Conservation (phyloP, 2,888 invertebrate genomes). For the Isotomurus palustris region DNA sequence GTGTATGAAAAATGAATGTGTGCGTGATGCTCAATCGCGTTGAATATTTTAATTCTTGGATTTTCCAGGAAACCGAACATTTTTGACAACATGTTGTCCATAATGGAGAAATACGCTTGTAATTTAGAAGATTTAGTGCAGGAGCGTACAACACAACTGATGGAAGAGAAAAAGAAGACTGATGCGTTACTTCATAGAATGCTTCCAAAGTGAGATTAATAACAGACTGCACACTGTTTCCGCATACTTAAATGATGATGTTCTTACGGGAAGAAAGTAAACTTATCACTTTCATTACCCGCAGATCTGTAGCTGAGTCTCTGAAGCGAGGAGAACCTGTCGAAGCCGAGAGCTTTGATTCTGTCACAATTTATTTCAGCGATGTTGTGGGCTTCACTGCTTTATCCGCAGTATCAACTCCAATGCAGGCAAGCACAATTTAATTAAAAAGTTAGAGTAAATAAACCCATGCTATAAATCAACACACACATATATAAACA, state of each 20-base stretch:
- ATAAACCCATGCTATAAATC: too few relatives aligned
- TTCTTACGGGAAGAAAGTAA: background rate
- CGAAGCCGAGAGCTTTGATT: conserved; percentile 74
- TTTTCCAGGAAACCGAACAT: conserved; percentile 74
- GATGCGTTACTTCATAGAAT: conserved; percentile 77
- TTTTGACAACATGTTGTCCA: conserved; percentile 82
- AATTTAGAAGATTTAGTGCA: conserved; percentile 78
- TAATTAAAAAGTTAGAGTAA: too few relatives aligned
- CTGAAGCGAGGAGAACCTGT: conserved; percentile 72
- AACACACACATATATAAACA: too few relatives aligned
- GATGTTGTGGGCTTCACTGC: conserved; percentile 80
- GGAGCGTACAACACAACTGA: conserved; percentile 71
- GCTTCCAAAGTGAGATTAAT: conserved; percentile 66
- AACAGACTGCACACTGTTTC: conserved; percentile 3
- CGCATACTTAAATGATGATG: too few relatives aligned
- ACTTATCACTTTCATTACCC: background rate
- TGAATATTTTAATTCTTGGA: too few relatives aligned
- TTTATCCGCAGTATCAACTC: conserved; percentile 71
- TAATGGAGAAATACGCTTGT: conserved; percentile 87
- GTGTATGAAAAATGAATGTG: too few relatives aligned
- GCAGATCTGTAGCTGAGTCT: conserved; percentile 72
- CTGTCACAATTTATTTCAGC: conserved; percentile 78
- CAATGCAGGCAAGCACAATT: conserved; percentile 62
- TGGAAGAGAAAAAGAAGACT: conserved; percentile 78
- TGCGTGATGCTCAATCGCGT: too few relatives aligned